Evolutionary conservation across 2,797 vertebrate species (phyloP).

Genomic region (Orientallactaga sibirica): DNA sequence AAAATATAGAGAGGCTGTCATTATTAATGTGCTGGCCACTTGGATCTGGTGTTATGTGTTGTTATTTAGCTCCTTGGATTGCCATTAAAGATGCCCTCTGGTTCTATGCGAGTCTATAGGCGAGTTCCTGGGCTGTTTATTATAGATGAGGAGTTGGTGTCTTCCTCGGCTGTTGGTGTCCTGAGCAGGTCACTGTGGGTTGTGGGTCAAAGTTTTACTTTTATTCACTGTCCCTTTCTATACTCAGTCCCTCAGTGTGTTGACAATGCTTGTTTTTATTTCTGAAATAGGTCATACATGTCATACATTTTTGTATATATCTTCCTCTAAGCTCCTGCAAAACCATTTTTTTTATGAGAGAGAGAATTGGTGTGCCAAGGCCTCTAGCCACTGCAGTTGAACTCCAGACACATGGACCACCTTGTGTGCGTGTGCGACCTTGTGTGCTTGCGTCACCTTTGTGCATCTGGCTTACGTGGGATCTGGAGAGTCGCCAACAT

Average conservation of each 20-base stretch:
- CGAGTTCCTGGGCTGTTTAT: conserved; percentile 25
- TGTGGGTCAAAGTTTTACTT: conserved; percentile 2
- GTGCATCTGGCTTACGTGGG: too few species aligned
- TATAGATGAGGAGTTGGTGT: conserved; percentile 14
- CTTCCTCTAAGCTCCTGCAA: neutral
- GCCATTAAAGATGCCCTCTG: neutral
- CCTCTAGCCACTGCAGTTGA: too few species aligned
- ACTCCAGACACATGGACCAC: too few species aligned
- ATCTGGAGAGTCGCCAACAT: too few species aligned
- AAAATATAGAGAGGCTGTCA: conserved; percentile 16
- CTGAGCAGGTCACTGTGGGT: neutral
- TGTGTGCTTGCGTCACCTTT: too few species aligned
- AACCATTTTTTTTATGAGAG: neutral
- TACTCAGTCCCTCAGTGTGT: conserved; percentile 11
- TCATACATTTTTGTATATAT: conserved; percentile 26
- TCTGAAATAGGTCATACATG: conserved; percentile 1
- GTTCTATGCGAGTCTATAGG: neutral
- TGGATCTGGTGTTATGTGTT: neutral
- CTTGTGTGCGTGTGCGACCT: too few species aligned
- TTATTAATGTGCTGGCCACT: conserved; percentile 27
- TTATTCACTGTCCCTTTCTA: conserved; percentile 19
- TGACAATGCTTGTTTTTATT: conserved; percentile 34
- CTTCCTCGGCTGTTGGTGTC: neutral
- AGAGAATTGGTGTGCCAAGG: too few species aligned
- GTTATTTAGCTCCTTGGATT: neutral